Conservation (phyloP, 2,888 invertebrate species). For the Halocaridina rubra region DNA sequence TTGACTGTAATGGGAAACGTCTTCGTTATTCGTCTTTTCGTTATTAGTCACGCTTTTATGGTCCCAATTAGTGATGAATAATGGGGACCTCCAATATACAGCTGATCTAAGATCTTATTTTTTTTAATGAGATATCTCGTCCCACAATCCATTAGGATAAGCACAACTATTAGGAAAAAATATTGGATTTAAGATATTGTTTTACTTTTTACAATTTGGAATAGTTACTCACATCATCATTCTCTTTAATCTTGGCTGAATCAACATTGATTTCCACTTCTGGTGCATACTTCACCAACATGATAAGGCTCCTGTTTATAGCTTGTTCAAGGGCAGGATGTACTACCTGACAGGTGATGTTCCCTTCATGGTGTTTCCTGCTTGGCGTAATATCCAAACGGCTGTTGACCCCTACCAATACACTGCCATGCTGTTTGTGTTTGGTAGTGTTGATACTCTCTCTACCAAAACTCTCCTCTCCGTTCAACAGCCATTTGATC, state of each 20-base stretch:
- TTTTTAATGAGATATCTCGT: too few relatives aligned
- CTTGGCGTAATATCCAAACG: conserved; percentile 53
- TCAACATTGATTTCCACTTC: conserved; percentile 40
- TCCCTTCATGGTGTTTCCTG: conserved; percentile 49
- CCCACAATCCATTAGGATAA: too few relatives aligned
- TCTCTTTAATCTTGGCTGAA: conserved; percentile 55
- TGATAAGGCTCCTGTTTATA: conserved; percentile 46
- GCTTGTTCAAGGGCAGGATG: conserved; percentile 50
- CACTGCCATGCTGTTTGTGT: conserved; percentile 30
- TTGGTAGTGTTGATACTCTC: conserved; percentile 29
- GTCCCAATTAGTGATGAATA: too few relatives aligned
- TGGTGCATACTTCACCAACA: conserved; percentile 59
- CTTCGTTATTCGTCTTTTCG: too few relatives aligned
- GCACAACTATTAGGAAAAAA: too few relatives aligned
- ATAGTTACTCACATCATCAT: conserved; percentile 54
- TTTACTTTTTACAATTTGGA: too few relatives aligned
- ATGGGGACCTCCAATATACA: too few relatives aligned
- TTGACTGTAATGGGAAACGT: too few relatives aligned
- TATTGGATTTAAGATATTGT: too few relatives aligned
- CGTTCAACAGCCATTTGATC: conserved; percentile 60
- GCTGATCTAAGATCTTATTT: too few relatives aligned
- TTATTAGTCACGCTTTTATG: too few relatives aligned
- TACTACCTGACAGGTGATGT: conserved; percentile 51
- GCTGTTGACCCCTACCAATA: conserved; percentile 52
- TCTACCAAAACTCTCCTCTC: conserved; percentile 23